These are phyloP conservation scores for Pterostichus niger DNA, from an alignment of 2,888 invertebrate genomes.

Conservation along the genomic window DNA sequence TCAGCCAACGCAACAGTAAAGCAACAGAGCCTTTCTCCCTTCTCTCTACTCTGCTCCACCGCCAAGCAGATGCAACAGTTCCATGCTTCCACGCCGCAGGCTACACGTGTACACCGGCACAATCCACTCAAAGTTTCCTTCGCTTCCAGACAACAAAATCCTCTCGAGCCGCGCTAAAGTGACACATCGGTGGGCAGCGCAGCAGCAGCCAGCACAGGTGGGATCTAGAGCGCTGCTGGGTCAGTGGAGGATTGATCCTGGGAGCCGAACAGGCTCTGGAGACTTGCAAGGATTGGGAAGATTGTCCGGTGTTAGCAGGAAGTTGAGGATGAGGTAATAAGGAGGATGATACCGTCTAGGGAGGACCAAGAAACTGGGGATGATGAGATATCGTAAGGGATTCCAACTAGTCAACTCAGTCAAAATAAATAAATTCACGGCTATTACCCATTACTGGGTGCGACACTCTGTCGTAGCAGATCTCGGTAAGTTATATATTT, in stretches of 20 bases:
- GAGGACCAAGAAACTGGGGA: not conserved
- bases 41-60: not conserved
- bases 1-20: conserved; percentile 8
- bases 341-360: not conserved
- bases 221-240: conserved; percentile 1
- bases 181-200: conserved; percentile 13
- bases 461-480: too few relatives aligned
- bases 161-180: conserved; percentile 66
- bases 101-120: conserved; percentile 69
- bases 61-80: conserved; percentile 46
- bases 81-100: conserved; percentile 46
- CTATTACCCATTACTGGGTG: too few relatives aligned
- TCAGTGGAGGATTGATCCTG: conserved; percentile 18
- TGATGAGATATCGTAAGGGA: too few relatives aligned
- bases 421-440: too few relatives aligned
- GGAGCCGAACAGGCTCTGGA: not conserved
- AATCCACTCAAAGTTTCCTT: conserved; percentile 72
- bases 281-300: too few relatives aligned
- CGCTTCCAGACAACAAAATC: conserved; percentile 70
- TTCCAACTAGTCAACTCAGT: too few relatives aligned
- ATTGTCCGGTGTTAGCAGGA: not conserved
- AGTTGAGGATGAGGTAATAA: conserved; percentile 1
- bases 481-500: too few relatives aligned
- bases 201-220: conserved; percentile 2
- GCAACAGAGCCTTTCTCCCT: conserved; percentile 38